Percentiles rank a stretch among this genome's conserved stretches.
Conservation (phyloP, 2,113 vertebrate species). For the Gadus macrocephalus region DNA sequence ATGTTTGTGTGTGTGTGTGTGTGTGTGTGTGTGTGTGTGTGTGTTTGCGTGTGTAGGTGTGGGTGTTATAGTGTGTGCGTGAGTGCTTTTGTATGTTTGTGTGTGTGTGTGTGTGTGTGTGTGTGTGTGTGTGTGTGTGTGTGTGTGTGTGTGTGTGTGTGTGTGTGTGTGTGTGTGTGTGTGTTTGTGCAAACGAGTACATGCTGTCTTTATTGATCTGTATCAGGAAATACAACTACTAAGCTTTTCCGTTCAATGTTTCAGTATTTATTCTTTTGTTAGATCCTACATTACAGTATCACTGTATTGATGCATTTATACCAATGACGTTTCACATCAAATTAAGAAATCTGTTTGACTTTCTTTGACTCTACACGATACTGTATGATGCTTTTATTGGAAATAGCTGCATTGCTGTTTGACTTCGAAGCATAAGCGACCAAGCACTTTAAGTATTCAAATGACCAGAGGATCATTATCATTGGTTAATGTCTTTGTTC, state of each 20-base stretch:
- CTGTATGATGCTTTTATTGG: conserved; percentile 36
- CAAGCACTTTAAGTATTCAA: conserved; percentile 55
- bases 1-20: conserved; percentile 2
- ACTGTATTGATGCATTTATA: conserved; percentile 30
- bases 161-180: conserved; percentile 1
- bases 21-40: not conserved
- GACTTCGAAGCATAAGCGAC: conserved; percentile 17
- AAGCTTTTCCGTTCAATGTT: conserved; percentile 22
- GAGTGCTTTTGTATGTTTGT: too few relatives aligned
- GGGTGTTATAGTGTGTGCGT: too few relatives aligned
- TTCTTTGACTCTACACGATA: conserved; percentile 37
- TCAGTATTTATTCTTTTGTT: conserved; percentile 68
- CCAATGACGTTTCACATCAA: conserved; percentile 17
- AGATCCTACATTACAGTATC: conserved; percentile 25
- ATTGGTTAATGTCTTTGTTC: conserved; percentile 9
- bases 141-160: not conserved
- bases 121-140: conserved; percentile 3
- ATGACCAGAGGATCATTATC: conserved; percentile 34
- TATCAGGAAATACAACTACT: conserved; percentile 14
- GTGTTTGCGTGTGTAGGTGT: too few relatives aligned
- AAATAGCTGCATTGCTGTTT: conserved; percentile 18
- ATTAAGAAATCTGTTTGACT: conserved; percentile 23
- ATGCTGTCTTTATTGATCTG: conserved; percentile 36
- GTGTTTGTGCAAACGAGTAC: conserved; percentile 6
- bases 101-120: too few relatives aligned